A percentile compares a stretch with the other conserved stretches of the same genome.
phyloP scores from a whole-genome alignment of 37 sponge, comb jelly and placozoan genomes.

The Aphrocallistes beatrix region DNA sequence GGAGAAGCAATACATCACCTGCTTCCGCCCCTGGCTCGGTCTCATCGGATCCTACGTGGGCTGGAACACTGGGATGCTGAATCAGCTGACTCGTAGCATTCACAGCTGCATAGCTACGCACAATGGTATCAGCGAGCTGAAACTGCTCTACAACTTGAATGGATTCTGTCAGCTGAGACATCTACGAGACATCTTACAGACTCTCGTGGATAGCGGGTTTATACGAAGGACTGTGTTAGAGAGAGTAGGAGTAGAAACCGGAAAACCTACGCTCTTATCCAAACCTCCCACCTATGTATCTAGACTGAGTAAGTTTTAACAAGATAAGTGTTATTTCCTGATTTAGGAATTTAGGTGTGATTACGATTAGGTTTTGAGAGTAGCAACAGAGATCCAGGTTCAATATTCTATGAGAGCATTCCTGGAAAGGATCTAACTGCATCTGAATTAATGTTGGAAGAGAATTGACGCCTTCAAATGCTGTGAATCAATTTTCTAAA shows the following conservation, averaged over 20 bases:
- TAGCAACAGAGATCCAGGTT: background rate
- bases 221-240: background rate
- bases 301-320: background rate
- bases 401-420: background rate
- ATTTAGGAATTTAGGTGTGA: no score
- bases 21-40: background rate
- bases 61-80: background rate
- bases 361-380: background rate
- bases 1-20: background rate
- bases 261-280: background rate
- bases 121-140: background rate
- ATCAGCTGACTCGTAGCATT: background rate
- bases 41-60: background rate
- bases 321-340: no score
- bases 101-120: background rate
- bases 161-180: background rate
- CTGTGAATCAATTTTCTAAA: no score
- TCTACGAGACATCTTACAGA: background rate
- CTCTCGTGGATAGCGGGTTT: background rate
- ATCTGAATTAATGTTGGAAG: background rate
- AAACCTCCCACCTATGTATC: background rate
- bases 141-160: background rate
- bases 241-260: background rate
- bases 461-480: no score
- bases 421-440: background rate